Base-by-base conservation (phyloP, 1,140 invertebrate genomes). In the Calephelis virginiensis region DNA sequence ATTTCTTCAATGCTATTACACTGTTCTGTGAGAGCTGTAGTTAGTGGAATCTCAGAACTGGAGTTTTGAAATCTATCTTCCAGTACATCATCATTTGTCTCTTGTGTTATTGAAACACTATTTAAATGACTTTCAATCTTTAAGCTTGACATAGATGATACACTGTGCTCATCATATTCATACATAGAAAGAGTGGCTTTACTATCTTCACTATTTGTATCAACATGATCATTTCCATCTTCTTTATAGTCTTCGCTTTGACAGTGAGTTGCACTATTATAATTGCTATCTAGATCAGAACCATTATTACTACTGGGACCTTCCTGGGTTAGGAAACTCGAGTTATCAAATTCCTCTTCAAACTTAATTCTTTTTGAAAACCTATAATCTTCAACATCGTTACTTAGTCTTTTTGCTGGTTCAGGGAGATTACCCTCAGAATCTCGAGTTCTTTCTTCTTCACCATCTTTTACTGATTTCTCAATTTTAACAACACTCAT, bases 121-220 rank as follows among this genome's bases (percentile, higher is more conserved):
- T 81, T 82, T 47, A 81, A 63, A 74, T 78, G 82, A 46, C 61
- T 81, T 63, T 89, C 86, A 69, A 88, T 86, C 80, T 89, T 89
- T 63, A 89, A 77, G 71, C 89, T 91, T 28, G 85, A 86, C 63
- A 88, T 76, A 50, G 86, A 89, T 63, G 89, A 89, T 61, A 84
- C 79, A 82, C 86, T 90, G 68, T 75, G 79, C 53, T 87, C 86
- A 79, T 91, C 89, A 88, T 87, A 90, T 64, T 91, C 86, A 80
- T 89, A 91, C 64, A 82, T 80, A 59, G 83, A 85, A 45, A 82
- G 70, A 59, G 85, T 91, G 37, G 85, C 85, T 77, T 90, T 88
- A 62, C 85, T 89, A 62, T 91, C 87, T 76, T 90, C 86, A 84
- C 87, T 91, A 38, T 87, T 89, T 49, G 85, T 86, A 63, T 89